Conservation (phyloP, 2,797 vertebrate species). For the Mastacembelus armatus region DNA sequence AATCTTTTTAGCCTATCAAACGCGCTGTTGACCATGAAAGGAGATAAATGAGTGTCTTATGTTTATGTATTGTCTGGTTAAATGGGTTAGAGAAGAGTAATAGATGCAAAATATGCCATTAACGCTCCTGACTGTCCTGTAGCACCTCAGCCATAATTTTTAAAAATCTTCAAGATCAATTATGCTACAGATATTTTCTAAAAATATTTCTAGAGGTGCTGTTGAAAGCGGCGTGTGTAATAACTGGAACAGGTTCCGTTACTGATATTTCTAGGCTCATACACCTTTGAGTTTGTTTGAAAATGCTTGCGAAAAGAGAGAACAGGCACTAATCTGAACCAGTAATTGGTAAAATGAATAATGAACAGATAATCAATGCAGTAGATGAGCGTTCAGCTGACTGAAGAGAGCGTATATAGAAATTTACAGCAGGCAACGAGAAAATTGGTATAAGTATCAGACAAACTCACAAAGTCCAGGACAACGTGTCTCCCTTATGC, state of each 20-base stretch:
- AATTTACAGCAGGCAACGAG: not conserved
- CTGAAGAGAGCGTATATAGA: not conserved
- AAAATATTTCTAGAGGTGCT: not conserved
- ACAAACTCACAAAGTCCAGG: not conserved
- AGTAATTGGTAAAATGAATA: slow-evolving; percentile 7
- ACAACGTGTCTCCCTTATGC: slow-evolving; percentile 12
- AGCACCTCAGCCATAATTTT: slow-evolving; percentile 11
- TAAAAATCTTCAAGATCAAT: slow-evolving; percentile 19
- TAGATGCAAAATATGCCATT: slow-evolving; percentile 46
- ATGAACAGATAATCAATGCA: not conserved
- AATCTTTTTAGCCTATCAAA: slow-evolving; percentile 59
- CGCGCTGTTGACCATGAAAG: slow-evolving; percentile 54
- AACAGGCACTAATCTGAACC: not conserved
- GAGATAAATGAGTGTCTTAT: slow-evolving; percentile 35
- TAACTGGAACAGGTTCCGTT: not conserved
- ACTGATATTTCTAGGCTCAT: slow-evolving; percentile 19
- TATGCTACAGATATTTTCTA: not conserved
- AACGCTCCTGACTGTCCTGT: slow-evolving; percentile 10
- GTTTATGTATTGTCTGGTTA: slow-evolving; percentile 55
- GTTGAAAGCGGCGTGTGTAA: no score
- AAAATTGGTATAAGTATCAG: not conserved
- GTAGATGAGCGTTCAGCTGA: not conserved
- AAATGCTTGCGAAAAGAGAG: not conserved
- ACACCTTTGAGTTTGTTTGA: slow-evolving; percentile 21
- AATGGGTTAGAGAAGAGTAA: slow-evolving; percentile 40